Percentiles rank a stretch among this genome's conserved stretches.
phyloP scores from a whole-genome alignment of 2,888 invertebrate species.

The Leptopterna dolabrata region DNA sequence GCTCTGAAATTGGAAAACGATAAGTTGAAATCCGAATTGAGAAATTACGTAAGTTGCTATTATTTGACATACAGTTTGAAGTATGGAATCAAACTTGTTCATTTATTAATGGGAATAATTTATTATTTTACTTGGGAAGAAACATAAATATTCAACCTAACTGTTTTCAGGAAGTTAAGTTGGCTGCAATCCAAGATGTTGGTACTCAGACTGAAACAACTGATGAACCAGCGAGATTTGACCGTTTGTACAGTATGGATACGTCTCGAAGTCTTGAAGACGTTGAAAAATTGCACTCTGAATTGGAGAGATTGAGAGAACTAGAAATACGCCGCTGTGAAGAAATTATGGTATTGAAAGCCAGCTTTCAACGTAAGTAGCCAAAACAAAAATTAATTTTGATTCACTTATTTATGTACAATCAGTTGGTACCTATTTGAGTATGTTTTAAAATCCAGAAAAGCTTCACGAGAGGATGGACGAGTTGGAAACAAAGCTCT shows the following conservation, averaged over 20 bases:
- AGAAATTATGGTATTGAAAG: conserved; percentile 53
- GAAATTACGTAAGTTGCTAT: conserved; percentile 42
- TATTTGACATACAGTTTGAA: neutral
- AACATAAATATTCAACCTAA: too few species aligned
- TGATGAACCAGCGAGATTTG: neutral
- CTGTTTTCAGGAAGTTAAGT: neutral
- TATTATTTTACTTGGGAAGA: too few species aligned
- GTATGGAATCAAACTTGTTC: too few species aligned
- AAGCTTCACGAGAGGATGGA: conserved; percentile 48
- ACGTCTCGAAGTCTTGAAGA: conserved; percentile 41
- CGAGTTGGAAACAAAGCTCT: conserved; percentile 50
- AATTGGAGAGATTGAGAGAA: conserved; percentile 53
- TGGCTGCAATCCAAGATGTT: conserved; percentile 35
- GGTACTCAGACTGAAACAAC: conserved; percentile 30
- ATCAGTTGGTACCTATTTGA: neutral
- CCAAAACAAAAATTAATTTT: neutral
- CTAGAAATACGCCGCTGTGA: conserved; percentile 39
- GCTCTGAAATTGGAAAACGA: conserved; percentile 55
- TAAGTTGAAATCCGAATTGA: conserved; percentile 34
- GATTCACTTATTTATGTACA: neutral
- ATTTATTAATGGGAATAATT: too few species aligned
- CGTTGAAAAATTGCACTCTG: conserved; percentile 55
- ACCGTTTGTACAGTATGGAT: neutral
- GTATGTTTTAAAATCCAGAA: conserved; percentile 22
- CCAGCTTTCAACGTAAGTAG: conserved; percentile 48